These are phyloP conservation scores for Tetragnatha versicolor DNA, from an alignment of 1,140 invertebrate species.

Conservation along the genomic window DNA sequence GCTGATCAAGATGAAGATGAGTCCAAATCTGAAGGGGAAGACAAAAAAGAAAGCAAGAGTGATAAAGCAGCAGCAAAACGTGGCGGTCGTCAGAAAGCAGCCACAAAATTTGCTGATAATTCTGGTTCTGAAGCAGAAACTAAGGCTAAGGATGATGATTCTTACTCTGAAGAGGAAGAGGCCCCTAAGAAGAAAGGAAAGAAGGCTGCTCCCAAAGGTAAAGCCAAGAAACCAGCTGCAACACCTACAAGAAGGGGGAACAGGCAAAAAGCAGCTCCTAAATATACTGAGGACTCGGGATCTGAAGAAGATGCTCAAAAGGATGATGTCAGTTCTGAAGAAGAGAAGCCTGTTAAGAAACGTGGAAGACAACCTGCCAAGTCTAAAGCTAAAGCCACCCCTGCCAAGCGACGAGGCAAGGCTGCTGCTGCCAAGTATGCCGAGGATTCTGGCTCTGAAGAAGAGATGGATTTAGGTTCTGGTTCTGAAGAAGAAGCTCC, in stretches of 20 bases:
- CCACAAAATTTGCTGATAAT: slow-evolving; percentile 27
- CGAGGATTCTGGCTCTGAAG: neutral
- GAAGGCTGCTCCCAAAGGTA: neutral
- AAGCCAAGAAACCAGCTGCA: neutral
- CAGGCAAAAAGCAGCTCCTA: neutral
- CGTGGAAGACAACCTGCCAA: too few species aligned
- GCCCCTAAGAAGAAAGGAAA: slow-evolving; percentile 13
- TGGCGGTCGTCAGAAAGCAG: neutral
- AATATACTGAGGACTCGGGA: slow-evolving; percentile 21
- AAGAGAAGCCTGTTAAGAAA: too few species aligned
- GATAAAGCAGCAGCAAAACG: slow-evolving; percentile 1
- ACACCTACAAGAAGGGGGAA: neutral
- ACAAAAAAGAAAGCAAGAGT: neutral
- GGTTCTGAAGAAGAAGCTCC: slow-evolving; percentile 1
- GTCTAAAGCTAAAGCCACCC: neutral
- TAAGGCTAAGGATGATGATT: neutral
- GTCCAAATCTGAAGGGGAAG: slow-evolving; percentile 25
- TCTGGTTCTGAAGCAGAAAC: slow-evolving; percentile 27
- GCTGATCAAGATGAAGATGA: slow-evolving; percentile 6
- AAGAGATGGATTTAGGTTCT: neutral
- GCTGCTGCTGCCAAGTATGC: too few species aligned
- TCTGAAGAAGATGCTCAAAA: neutral
- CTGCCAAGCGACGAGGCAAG: too few species aligned
- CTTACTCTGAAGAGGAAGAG: slow-evolving; percentile 18
- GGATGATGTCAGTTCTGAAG: neutral